Evolutionary conservation across 2,888 invertebrate species (phyloP).

Genomic region (Homarus gammarus): DNA sequence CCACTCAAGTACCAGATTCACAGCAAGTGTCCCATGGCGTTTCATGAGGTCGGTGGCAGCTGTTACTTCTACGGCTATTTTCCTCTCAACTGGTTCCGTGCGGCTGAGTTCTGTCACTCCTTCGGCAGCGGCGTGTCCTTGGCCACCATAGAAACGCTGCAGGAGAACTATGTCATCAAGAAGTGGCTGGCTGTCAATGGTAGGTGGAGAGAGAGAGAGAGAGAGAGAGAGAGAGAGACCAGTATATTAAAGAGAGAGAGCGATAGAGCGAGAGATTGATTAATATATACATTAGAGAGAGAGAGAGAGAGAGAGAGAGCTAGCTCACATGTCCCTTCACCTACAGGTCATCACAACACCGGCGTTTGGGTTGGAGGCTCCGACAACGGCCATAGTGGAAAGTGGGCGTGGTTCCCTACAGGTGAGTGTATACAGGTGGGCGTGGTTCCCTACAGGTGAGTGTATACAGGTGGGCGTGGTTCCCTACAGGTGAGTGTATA

Average conservation of each 20-base stretch:
- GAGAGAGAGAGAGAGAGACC: neutral
- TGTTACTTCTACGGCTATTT: constrained; percentile 76
- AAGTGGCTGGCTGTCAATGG: constrained; percentile 71
- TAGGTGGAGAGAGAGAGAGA: constrained; percentile 33
- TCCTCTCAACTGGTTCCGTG: constrained; percentile 74
- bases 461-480: no score
- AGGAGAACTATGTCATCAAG: constrained; percentile 72
- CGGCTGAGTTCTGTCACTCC: constrained; percentile 76
- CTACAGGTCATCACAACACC: constrained; percentile 74
- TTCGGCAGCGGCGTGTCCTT: constrained; percentile 74
- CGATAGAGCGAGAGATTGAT: neutral
- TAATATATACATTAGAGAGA: neutral
- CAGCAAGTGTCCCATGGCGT: constrained; percentile 74
- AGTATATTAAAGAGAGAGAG: neutral
- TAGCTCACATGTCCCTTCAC: neutral
- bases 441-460: neutral
- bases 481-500: no score
- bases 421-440: constrained; percentile 61
- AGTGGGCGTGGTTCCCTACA: constrained; percentile 76
- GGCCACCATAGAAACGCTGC: constrained; percentile 68
- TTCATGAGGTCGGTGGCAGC: constrained; percentile 67
- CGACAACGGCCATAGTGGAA: constrained; percentile 76
- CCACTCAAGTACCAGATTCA: neutral
- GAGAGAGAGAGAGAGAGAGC: constrained; percentile 15
- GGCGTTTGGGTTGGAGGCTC: constrained; percentile 77